phyloP scores from a whole-genome alignment of 2,113 vertebrate species.

The Ctenodactylus gundi region DNA sequence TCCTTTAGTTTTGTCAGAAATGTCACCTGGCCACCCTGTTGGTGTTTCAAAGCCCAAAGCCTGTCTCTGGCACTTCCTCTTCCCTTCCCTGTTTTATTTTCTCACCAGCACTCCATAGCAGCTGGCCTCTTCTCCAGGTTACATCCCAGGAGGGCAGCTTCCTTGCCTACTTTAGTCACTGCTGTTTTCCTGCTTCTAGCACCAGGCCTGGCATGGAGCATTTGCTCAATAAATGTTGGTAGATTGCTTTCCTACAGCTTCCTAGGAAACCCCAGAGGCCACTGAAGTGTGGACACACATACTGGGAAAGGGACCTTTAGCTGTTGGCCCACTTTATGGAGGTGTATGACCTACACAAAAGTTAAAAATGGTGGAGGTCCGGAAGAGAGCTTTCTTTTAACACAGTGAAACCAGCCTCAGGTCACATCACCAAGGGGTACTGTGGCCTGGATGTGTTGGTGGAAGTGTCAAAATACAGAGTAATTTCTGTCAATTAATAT shows the following conservation, averaged over 20 bases:
- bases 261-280: neutral
- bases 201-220: neutral
- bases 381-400: neutral
- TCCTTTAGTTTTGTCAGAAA: slow-evolving; percentile 41
- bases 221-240: neutral
- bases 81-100: slow-evolving; percentile 29
- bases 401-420: neutral
- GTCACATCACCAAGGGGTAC: neutral
- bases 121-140: neutral
- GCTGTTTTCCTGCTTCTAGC: neutral
- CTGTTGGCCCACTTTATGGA: neutral
- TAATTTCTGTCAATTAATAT: neutral
- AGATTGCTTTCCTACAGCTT: neutral
- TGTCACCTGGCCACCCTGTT: slow-evolving; percentile 30
- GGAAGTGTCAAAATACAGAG: neutral
- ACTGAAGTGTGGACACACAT: neutral
- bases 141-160: neutral
- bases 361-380: neutral
- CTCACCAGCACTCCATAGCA: neutral
- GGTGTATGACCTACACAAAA: neutral
- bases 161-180: neutral
- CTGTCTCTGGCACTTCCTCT: slow-evolving; percentile 33
- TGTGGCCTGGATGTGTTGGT: neutral
- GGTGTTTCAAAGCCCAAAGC: neutral
- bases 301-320: neutral